Evolutionary conservation across 1,140 invertebrate species (phyloP).

Genomic region (Dolichoris vasculosae): DNA sequence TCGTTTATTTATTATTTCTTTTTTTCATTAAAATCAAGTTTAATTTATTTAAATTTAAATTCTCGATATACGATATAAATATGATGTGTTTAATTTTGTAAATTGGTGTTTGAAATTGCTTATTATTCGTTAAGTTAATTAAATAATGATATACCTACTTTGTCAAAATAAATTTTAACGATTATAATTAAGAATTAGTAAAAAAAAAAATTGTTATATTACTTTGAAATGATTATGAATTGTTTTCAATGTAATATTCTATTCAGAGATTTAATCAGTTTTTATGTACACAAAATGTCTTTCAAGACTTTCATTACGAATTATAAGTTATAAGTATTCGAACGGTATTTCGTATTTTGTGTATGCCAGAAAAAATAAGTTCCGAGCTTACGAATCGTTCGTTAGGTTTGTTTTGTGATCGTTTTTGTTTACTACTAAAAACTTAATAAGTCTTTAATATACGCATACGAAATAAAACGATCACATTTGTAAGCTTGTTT

Average conservation of each 20-base stretch:
- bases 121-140: neutral
- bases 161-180: neutral
- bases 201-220: neutral
- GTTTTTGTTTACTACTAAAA: constrained; percentile 27
- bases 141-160: neutral
- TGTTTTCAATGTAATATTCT: constrained; percentile 42
- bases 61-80: neutral
- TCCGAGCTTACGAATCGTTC: constrained; percentile 27
- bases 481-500: constrained; percentile 14
- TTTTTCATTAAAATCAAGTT: neutral
- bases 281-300: constrained; percentile 2
- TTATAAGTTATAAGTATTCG: neutral
- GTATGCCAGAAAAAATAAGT: constrained; percentile 19
- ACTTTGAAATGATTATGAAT: neutral
- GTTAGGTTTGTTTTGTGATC: constrained; percentile 20
- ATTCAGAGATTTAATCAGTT: constrained; percentile 13
- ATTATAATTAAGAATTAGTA: neutral
- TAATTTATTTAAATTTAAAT: neutral
- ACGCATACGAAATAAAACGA: neutral
- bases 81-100: neutral
- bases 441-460: neutral
- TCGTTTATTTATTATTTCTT: neutral
- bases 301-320: constrained; percentile 18
- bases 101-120: neutral
- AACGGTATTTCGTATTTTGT: constrained; percentile 25